Evolutionary conservation across 2,797 vertebrate species (phyloP), one percentile per base, ranked within the genome.

Genomic region (Amazona ochrocephala): DNA sequence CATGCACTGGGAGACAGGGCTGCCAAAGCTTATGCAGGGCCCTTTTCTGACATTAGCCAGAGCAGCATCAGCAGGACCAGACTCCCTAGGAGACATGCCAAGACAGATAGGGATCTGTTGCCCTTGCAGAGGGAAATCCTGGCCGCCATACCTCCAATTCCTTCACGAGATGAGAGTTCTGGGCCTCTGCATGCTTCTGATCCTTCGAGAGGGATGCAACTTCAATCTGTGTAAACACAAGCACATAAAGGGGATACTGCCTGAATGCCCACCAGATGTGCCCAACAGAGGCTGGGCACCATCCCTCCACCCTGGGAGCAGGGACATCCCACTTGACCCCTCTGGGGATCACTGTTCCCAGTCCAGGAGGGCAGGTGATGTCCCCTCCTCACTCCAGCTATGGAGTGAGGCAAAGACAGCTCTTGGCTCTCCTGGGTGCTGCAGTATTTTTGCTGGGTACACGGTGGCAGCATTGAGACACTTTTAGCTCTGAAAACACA

Each of bases 391-490:
- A 0, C 53, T 71, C 30, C 47, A 13, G 34, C 50, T 54, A 54
- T 9, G 56, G 56, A 58, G n/a, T 5, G 56, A 34, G 56, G 56
- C 22, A 34, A 34, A 58, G n/a, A n/a, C 56, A 24, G 71, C 37
- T 75, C 53, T 30, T 0, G 27, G 44, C 42, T 24, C 23, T 13
- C 21, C 11, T 8, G 45, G 50, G 17, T 15, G 2, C 60, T 96
- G 96, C 95, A 97, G 10, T 95, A 51, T 74, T 81, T 72, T 32
- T 42, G 37, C 73, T 80, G 92, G 88, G 58, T 61, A 84, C 96
- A 90, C 37, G 96, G 90, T 93, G 96, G 94, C 96, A 96, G 95
- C 92, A 97, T 90, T 77, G 84, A 84, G 84, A 87, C 85, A 1
- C 10, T 74, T 80, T 93, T 21, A 30, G 39, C 44, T 73, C 30